Evolutionary conservation across 2,797 vertebrate genomes (phyloP).

Genomic region (Falco cherrug): DNA sequence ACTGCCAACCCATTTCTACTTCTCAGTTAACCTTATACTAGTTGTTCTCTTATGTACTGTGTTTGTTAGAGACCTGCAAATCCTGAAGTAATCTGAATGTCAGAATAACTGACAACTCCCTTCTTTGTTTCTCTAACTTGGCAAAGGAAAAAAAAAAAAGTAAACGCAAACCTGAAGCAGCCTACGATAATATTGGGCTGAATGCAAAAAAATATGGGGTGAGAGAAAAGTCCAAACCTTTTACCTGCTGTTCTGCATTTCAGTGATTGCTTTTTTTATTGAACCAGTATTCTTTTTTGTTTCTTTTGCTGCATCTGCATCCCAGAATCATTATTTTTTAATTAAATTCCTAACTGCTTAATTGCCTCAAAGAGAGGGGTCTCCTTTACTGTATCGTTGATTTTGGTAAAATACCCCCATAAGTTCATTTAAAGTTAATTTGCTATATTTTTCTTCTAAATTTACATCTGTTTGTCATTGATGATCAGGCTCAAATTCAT

Average conservation of each 20-base stretch:
- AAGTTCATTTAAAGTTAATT: neutral
- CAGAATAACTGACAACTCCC: neutral
- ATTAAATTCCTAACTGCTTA: neutral
- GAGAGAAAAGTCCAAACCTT: neutral
- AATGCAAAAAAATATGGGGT: neutral
- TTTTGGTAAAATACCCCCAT: neutral
- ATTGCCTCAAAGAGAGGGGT: neutral
- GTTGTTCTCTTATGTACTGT: neutral
- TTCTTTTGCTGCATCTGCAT: neutral
- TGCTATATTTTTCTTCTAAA: neutral
- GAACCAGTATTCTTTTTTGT: neutral
- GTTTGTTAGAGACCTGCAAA: neutral
- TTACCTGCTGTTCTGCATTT: neutral
- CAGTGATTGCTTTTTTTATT: neutral
- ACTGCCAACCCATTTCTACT: constrained; percentile 40
- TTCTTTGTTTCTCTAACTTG: neutral
- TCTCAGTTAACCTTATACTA: neutral
- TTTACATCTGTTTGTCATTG: neutral
- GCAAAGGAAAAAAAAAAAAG: neutral
- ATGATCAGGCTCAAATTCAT: neutral
- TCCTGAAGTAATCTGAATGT: neutral
- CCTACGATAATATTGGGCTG: neutral
- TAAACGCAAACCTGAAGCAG: neutral
- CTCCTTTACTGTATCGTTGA: neutral
- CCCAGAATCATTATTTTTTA: neutral